These are phyloP conservation scores for Mustelus asterias DNA, from an alignment of 2,113 vertebrate genomes.

Conservation along the genomic window DNA sequence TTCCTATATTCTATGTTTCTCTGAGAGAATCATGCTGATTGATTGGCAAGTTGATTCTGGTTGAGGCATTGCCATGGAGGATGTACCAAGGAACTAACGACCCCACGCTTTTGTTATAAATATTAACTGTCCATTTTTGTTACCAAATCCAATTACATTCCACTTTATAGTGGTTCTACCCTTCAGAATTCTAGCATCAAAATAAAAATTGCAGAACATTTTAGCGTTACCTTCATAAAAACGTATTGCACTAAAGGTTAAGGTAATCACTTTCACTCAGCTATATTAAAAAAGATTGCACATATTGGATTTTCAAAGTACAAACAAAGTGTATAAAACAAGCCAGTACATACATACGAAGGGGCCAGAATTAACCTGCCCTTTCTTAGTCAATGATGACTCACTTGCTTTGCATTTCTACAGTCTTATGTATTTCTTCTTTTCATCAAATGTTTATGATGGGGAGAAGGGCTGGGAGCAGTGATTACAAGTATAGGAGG, in stretches of 20 bases:
- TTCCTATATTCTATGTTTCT: no score
- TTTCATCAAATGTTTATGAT: background rate
- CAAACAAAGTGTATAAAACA: background rate
- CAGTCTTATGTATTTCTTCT: background rate
- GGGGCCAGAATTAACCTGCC: background rate
- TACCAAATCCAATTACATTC: background rate
- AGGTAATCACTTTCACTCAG: background rate
- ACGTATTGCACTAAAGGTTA: background rate
- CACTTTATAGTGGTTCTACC: background rate
- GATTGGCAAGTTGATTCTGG: no score
- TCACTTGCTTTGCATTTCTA: background rate
- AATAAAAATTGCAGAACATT: background rate
- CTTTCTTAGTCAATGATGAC: background rate
- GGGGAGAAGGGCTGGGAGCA: no score
- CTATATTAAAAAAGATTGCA: background rate
- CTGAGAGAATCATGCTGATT: no score
- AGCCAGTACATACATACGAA: background rate
- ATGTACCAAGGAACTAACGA: no score
- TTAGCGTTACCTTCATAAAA: background rate
- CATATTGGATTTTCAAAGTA: background rate
- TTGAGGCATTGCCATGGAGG: no score
- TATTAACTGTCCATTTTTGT: background rate
- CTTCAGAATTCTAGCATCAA: background rate
- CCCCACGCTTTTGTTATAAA: background rate
- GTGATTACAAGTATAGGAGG: background rate